Percentiles rank a stretch among this genome's conserved stretches.
These are phyloP conservation scores for Acromyrmex echinatior DNA, from an alignment of 1,140 invertebrate genomes.

Conservation along the genomic window DNA sequence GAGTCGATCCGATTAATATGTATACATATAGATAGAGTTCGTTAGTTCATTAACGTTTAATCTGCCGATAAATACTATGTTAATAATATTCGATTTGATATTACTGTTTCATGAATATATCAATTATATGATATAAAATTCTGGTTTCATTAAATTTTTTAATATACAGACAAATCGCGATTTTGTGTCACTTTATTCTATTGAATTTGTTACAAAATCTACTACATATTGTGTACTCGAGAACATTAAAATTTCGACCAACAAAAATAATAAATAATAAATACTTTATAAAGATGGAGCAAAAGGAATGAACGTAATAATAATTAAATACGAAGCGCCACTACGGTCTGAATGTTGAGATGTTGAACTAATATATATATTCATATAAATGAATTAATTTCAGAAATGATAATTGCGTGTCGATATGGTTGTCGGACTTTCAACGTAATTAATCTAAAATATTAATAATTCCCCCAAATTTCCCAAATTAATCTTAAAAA, in stretches of 20 bases:
- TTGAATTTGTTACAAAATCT: background rate
- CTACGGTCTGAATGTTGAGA: no score
- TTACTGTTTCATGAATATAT: constrained; percentile 12
- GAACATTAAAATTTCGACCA: background rate
- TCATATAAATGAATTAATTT: no score
- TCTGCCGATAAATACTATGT: background rate
- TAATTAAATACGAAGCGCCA: background rate
- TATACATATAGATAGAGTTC: background rate
- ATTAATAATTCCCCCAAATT: no score
- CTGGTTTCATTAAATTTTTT: background rate
- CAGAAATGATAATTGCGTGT: no score
- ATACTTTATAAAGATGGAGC: background rate
- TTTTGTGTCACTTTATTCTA: background rate
- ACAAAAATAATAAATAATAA: constrained; percentile 22
- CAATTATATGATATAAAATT: constrained; percentile 18
- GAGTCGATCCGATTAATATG: background rate
- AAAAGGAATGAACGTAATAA: background rate
- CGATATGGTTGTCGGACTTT: no score
- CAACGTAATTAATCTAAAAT: no score
- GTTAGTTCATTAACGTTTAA: constrained; percentile 23
- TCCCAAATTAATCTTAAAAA: no score
- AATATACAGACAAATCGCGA: background rate
- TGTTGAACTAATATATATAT: no score
- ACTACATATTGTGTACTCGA: background rate
- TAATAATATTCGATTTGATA: constrained; percentile 17